Evolutionary conservation across 2,888 invertebrate genomes (phyloP).

Genomic region (Euproctis similis): DNA sequence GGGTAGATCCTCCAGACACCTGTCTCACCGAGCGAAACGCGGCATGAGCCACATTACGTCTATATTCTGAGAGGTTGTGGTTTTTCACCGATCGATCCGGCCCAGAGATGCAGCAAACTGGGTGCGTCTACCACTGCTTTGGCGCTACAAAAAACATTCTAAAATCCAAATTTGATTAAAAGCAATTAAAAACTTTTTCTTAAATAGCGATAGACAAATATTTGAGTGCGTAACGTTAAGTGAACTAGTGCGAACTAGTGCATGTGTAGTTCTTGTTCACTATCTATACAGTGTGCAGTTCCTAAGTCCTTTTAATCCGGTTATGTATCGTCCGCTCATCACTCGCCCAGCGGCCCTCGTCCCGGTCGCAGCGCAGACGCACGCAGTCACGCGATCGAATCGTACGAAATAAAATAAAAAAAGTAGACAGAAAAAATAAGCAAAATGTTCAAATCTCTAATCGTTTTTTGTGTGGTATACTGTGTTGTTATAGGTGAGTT

Average conservation of each 20-base stretch:
- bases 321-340: constrained; percentile 50
- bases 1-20: no score
- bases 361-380: constrained; percentile 32
- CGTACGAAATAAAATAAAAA: constrained; percentile 22
- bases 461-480: constrained; percentile 53
- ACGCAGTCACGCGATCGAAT: constrained; percentile 11
- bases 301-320: constrained; percentile 56
- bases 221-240: no score
- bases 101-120: background rate
- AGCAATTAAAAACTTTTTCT: constrained; percentile 12
- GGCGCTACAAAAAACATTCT: background rate
- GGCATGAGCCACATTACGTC: no score
- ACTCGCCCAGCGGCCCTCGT: constrained; percentile 50
- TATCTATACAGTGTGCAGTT: constrained; percentile 34
- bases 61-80: no score
- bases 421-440: constrained; percentile 11
- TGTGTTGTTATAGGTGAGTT: constrained; percentile 60
- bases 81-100: no score
- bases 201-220: constrained; percentile 11
- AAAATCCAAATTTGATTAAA: constrained; percentile 6
- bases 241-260: constrained; percentile 14
- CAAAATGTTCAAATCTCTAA: constrained; percentile 55
- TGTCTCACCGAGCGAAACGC: no score
- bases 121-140: no score
- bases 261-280: constrained; percentile 26